Percentiles rank a stretch among this genome's conserved stretches.
Evolutionary conservation across 2,888 invertebrate species (phyloP).

Genomic region (Lasioglossum figueresi): DNA sequence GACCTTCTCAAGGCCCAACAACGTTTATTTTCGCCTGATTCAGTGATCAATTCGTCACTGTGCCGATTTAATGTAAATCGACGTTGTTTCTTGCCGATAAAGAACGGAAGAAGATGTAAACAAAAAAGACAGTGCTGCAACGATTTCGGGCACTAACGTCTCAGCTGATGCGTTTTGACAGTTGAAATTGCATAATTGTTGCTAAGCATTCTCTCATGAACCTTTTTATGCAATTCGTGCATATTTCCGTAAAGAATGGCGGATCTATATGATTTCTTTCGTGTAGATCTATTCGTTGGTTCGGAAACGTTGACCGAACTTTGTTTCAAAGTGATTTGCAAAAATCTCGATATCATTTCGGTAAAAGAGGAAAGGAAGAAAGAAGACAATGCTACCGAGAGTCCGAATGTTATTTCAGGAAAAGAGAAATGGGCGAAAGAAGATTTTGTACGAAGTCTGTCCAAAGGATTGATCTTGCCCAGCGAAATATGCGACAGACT

Average conservation of each 20-base stretch:
- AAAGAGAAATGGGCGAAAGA: constrained; percentile 50
- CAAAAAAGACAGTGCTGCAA: constrained; percentile 7
- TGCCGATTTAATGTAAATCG: constrained; percentile 24
- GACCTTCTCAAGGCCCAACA: constrained; percentile 17
- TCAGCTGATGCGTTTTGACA: constrained; percentile 75
- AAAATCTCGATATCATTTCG: constrained; percentile 87
- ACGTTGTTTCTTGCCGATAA: neutral
- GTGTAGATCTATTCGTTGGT: constrained; percentile 75
- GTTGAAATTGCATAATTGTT: constrained; percentile 69
- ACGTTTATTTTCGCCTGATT: constrained; percentile 20
- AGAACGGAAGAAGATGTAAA: constrained; percentile 27
- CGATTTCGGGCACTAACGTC: constrained; percentile 44
- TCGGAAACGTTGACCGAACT: constrained; percentile 88
- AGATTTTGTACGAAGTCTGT: constrained; percentile 80
- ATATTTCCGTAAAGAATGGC: constrained; percentile 73
- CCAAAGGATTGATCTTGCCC: constrained; percentile 88
- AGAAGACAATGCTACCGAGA: constrained; percentile 82
- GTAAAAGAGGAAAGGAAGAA: constrained; percentile 55
- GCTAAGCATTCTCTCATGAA: constrained; percentile 48
- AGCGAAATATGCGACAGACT: constrained; percentile 90
- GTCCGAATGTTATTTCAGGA: constrained; percentile 86
- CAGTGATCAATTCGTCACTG: constrained; percentile 24
- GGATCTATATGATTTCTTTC: constrained; percentile 76
- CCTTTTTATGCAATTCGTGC: constrained; percentile 55
- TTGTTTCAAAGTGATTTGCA: constrained; percentile 87